These are phyloP conservation scores for Thalassophryne amazonica DNA, from an alignment of 2,797 vertebrate species.

Conservation along the genomic window DNA sequence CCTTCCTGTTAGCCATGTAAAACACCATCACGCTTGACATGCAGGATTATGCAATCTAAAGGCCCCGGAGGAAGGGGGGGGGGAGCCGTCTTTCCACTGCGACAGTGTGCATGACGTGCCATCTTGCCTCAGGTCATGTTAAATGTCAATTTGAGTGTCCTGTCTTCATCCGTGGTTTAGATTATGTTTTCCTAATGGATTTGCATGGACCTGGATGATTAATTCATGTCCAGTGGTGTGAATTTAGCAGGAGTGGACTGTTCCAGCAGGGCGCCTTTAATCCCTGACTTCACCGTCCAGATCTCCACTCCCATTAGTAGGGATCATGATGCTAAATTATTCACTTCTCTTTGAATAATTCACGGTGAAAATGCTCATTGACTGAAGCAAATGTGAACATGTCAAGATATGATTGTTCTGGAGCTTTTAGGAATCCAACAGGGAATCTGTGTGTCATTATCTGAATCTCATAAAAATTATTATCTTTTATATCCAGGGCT, in stretches of 20 bases:
- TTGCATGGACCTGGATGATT: constrained; percentile 34
- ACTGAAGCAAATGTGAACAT: constrained; percentile 23
- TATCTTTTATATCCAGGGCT: too few species aligned
- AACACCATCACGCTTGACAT: constrained; percentile 28
- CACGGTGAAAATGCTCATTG: constrained; percentile 36
- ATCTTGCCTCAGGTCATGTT: constrained; percentile 31
- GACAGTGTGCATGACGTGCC: constrained; percentile 1
- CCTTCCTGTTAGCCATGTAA: constrained; percentile 17
- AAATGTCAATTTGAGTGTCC: constrained; percentile 1
- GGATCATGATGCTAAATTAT: constrained; percentile 63
- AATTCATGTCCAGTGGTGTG: constrained; percentile 45
- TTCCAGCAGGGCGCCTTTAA: neutral
- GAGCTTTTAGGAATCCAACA: too few species aligned
- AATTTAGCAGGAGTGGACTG: constrained; percentile 4
- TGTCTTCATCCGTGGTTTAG: neutral
- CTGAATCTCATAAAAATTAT: too few species aligned
- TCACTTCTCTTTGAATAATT: constrained; percentile 68
- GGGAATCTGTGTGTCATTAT: too few species aligned
- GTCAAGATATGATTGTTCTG: too few species aligned
- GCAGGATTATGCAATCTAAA: constrained; percentile 19
- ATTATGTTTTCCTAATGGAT: constrained; percentile 24
- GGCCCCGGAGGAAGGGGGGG: constrained; percentile 7
- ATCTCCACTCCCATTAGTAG: constrained; percentile 44
- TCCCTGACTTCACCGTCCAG: constrained; percentile 14
- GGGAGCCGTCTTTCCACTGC: neutral